Percentiles rank a stretch among this genome's conserved stretches.
phyloP scores from a whole-genome alignment of 2,888 invertebrate species.

The Archips xylosteana region DNA sequence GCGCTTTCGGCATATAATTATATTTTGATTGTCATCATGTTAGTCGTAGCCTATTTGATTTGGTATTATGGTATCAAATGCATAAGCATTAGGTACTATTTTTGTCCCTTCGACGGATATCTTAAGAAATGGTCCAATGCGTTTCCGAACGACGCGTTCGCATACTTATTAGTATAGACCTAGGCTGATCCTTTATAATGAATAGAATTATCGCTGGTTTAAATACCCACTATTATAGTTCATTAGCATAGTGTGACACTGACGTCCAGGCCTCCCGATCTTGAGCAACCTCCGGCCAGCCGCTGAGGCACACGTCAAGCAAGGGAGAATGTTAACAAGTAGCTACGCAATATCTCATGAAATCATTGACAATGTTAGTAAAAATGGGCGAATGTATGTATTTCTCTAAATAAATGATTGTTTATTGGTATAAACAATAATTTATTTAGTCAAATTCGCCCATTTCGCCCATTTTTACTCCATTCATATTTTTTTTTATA shows the following conservation, averaged over 20 bases:
- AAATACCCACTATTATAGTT: neutral
- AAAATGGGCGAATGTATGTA: too few relatives aligned
- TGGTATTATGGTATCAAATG: too few relatives aligned
- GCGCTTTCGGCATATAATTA: too few relatives aligned
- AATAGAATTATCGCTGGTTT: neutral
- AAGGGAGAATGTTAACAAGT: neutral
- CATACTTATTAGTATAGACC: neutral
- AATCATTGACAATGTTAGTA: too few relatives aligned
- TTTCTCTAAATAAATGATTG: too few relatives aligned
- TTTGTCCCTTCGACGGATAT: neutral
- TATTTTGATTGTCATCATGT: too few relatives aligned
- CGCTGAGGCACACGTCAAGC: neutral
- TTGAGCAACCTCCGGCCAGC: neutral
- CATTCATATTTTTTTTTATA: too few relatives aligned
- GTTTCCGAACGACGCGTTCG: neutral
- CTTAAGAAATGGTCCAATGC: neutral
- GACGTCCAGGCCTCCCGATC: neutral
- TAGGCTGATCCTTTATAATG: neutral
- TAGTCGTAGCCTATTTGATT: too few relatives aligned
- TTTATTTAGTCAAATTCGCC: too few relatives aligned
- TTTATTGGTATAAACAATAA: too few relatives aligned
- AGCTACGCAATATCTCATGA: neutral
- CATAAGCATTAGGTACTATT: too few relatives aligned
- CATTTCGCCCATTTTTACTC: too few relatives aligned
- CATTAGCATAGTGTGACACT: slow-evolving; percentile 3